Evolutionary conservation across 2,888 invertebrate genomes (phyloP), one percentile per base, ranked within the genome.

Genomic region (Mythimna lalbum): DNA sequence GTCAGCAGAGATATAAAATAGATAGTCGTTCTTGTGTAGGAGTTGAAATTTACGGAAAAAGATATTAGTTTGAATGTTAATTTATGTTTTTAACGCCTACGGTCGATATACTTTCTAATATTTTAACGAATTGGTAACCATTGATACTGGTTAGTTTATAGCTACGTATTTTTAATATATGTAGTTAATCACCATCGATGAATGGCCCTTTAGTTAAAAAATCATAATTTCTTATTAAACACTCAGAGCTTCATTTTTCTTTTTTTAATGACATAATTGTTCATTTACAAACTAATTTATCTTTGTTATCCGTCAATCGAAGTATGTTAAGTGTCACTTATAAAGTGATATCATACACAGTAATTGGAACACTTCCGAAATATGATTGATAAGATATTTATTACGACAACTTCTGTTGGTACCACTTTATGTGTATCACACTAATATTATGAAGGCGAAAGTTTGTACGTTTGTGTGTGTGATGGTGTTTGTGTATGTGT

Each of bases 51-150:
- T 77, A 76, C 65, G 74, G 63, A 69, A 78, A 76, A 68, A 74
- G n/a, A 74, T 61, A 78, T 73, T 74, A n/a, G 31, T 55, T 76
- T 39, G 17, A 63, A 63, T 63, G 60, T 74, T 52, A 60, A 66
- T 63, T 68, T 66, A 76, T 67, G 65, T 60, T 65, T 19, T 61
- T n/a, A 56, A 74, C 78, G 70, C 79, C 79, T 63, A 81, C 78
- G 27, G 4, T 31, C 23, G 49, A 9, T 69, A 64, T 65, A 76
- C 81, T 81, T 81, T 81, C 74, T 69, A 81, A 81, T 67, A 63
- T 76, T 76, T 63, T 7, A 65, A 63, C 50, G 27, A 27, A 61
- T 53, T 49, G 10, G 23, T 57, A 49, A 63, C 19, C 12, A 49
- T 49, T 49, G 43, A 53, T 33, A 53, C 53, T 27, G 10, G 55